Evolutionary conservation across 2,888 invertebrate genomes (phyloP), one percentile per base, ranked within the genome.

Genomic region (Ochropleura leucogaster): DNA sequence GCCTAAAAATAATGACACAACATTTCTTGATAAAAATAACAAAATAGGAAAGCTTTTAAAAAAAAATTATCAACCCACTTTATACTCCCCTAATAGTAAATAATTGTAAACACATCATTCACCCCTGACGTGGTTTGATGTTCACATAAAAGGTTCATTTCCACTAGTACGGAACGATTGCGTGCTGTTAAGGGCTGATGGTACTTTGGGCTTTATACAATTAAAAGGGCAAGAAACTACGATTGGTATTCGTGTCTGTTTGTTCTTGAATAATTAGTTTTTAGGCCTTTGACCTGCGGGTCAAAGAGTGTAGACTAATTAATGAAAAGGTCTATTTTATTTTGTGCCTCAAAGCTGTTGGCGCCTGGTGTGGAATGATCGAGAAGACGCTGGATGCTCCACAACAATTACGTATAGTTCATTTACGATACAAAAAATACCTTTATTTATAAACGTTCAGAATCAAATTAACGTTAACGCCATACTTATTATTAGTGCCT

Each of bases 211-310:
- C 14, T 64, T 67, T 8, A 67, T 63, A 49, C 20, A 77, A 46
- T 72, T 77, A 64, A 80, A 57, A 74, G 62, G 80, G 66, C 66
- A 74, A 80, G 46, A 62, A 80, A 74, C 81, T 67, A 57, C 12
- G 44, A 51, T 18, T 49, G 49, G 18, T 51, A 51, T 42, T 73
- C 59, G 80, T 77, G 64, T 67, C 57, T 70, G 18, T 64, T 77
- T 51, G 72, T n/a, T 80, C 51, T 72, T 59, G n/a, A 59, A 73
- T 80, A 64, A 80, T 64, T 64, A 53, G 16, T 42, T 64, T 44
- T 30, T 8, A 7, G 68, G 46, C 44, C 10, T 47, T 72, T 73
- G 80, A 79, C 71, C 63, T n/a, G 20, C 30, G 16, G 3, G 62
- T 4, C n/a, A 30, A 55, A 49, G n/a, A 57, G 10, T 51, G 55